Evolutionary conservation across 2,888 invertebrate species (phyloP), one percentile per base, ranked within the genome.

Genomic region (Acanthoscelides obtectus): DNA sequence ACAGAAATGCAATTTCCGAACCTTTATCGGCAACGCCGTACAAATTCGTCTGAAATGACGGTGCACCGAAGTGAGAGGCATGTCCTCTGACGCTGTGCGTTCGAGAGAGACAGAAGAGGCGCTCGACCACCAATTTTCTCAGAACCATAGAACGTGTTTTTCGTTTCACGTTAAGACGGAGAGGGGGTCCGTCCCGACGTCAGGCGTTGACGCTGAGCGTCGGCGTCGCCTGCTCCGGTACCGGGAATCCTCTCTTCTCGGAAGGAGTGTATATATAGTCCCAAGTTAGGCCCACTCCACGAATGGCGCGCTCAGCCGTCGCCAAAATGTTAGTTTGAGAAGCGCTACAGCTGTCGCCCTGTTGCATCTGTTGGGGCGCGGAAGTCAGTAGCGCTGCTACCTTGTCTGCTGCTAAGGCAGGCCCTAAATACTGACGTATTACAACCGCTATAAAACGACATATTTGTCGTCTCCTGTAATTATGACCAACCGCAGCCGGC

Each of bases 131-230:
- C 72, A 73, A 74, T 73, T 77, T 84, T 84, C 83, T 82, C 76
- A 78, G 84, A 84, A 84, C 79, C 78, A 79, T 80, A 81, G 80
- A 84, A 84, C 84, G 82, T 83, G 83, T 83, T 84, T 84, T 83
- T 45, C 83, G 80, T 81, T 84, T 83, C 84, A 81, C 81, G 82
- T 79, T 82, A 83, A 84, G 75, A 75, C 73, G 77, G 76, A 77
- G 78, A 76, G 79, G 77, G 78, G 77, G 75, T 25, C 71, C 68
- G 73, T 70, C 72, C 72, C 72, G 71, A 73, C 72, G 72, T 75
- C 75, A 77, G 78, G 82, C 45, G 45, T 45, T 17, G 17, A 45
- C 25, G 25, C 25, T 6, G 25, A 3, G 25, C 45, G 12, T 45
- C 45, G 45, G 17, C 45, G 45, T 17, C 45, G 45, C 12, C 45